Evolutionary conservation across 2,113 vertebrate genomes (phyloP), one percentile per base, ranked within the genome.

Genomic region (Lophochroa leadbeateri): DNA sequence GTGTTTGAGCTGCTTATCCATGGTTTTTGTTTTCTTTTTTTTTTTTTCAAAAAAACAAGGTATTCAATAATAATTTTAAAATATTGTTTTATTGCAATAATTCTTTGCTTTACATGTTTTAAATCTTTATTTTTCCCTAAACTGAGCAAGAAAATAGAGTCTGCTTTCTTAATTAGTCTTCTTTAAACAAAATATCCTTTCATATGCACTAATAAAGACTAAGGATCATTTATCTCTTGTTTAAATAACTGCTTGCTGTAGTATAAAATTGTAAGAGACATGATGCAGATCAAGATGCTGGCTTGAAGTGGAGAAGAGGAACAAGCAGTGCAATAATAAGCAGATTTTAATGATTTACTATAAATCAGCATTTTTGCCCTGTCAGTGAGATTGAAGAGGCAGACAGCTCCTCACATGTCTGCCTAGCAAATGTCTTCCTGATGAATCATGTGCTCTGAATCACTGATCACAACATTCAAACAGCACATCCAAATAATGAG

Each of bases 311-410:
- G 97, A 95, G 97, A 97, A 98, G 97, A 98, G 97, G 98, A 98
- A 97, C 97, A 98, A 98, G 98, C 97, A 97, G 98, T 96, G 97
- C 98, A 98, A 98, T 98, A 98, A 99, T 99, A 99, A 99, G 98
- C 98, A 98, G 98, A 98, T 98, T 99, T 99, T 98, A 99, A 99
- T 99, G 99, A 99, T 98, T 98, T 98, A 98, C 98, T 98, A 99
- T 99, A 99, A 99, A 99, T 99, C 99, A 99, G 98, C 98, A 98
- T 98, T 99, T 98, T 98, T 98, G 98, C 98, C 98, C 98, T 99
- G 98, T 98, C 98, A 98, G 98, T 97, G 98, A 98, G 98, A 99
- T 98, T 98, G 98, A 99, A 98, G 98, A 98, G 98, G 98, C 98
- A 98, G 98, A 98, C 98, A 98, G 98, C 98, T 97, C 97, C 97